Evolutionary conservation across 2,113 vertebrate species (phyloP).

Genomic region (Hypomesus transpacificus): DNA sequence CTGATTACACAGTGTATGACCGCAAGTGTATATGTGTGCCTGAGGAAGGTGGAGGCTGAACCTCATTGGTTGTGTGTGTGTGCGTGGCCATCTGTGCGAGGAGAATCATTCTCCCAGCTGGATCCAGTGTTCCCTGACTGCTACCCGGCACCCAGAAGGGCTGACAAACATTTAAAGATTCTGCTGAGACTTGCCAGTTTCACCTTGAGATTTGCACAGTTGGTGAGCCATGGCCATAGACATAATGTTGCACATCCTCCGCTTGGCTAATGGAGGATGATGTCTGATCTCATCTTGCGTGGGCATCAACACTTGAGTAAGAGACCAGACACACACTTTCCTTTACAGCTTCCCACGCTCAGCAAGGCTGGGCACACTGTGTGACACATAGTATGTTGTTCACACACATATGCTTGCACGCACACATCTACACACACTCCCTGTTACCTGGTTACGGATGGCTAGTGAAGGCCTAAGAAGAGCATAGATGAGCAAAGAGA

Average conservation of each 20-base stretch:
- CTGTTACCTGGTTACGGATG: constrained; percentile 72
- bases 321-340: constrained; percentile 10
- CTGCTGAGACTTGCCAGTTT: too few relatives aligned
- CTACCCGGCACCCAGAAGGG: neutral
- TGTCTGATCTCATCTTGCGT: constrained; percentile 34
- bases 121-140: neutral
- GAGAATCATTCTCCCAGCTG: neutral
- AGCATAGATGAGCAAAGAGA: constrained; percentile 16
- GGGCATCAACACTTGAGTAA: constrained; percentile 39
- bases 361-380: neutral
- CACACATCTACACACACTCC: constrained; percentile 18
- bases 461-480: constrained; percentile 46
- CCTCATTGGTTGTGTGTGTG: constrained; percentile 10
- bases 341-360: neutral
- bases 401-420: constrained; percentile 13
- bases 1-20: neutral
- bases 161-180: too few relatives aligned
- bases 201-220: too few relatives aligned
- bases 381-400: constrained; percentile 33
- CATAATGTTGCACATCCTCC: too few relatives aligned
- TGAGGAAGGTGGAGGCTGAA: neutral
- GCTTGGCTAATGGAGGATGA: too few relatives aligned
- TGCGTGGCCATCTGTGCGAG: constrained; percentile 22
- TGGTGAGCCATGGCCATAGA: too few relatives aligned
- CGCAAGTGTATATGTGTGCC: neutral